Evolutionary conservation across 1,140 invertebrate species (phyloP), one percentile per base, ranked within the genome.

Genomic region (Artemia franciscana): DNA sequence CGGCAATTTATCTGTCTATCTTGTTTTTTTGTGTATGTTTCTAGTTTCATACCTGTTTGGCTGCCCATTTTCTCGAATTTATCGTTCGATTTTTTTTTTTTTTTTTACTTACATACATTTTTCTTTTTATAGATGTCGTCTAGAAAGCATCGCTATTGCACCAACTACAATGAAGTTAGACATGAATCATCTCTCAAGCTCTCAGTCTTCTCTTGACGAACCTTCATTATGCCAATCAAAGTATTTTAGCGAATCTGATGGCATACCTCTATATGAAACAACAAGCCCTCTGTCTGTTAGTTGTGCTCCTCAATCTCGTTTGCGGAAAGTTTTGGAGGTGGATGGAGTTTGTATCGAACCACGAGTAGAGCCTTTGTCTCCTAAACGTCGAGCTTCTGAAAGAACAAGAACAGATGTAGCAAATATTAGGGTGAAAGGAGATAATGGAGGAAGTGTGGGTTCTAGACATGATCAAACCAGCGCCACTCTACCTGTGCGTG

Each of bases 371-470:
- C 39, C 12, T 18, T 12, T 51, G 1, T 51, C 21, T 12, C 39
- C 39, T 1, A 12, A 51, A 18, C 12, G 58, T 12, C 12, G 39
- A 3, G 12, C 21, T 18, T 15, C 39, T 3, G 39, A 51, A 51
- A 51, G 39, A 51, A 15, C 39, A 15, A 12, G 39, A 12, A 12
- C 12, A 51, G 39, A 51, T 51, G 39, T 51, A 15, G 39, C 12
- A 51, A 51, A 51, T 18, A 18, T 51, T 2, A 12, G 39, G 12
- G 39, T 51, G 12, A 51, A 51, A 18, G 61, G 26, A 1, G 24
- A 30, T 59, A 60, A 63, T 24, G 60, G 64, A 58, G 24, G 56
- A 26, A 9, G 21, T 57, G 5, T 21, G 26, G 21, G 21, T 59
- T 24, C 18, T 21, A 9, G 58, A 26, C 26, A 26, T 28, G 12